phyloP scores from a whole-genome alignment of 2,888 invertebrate genomes.

The Lasioglossum calceatum region DNA sequence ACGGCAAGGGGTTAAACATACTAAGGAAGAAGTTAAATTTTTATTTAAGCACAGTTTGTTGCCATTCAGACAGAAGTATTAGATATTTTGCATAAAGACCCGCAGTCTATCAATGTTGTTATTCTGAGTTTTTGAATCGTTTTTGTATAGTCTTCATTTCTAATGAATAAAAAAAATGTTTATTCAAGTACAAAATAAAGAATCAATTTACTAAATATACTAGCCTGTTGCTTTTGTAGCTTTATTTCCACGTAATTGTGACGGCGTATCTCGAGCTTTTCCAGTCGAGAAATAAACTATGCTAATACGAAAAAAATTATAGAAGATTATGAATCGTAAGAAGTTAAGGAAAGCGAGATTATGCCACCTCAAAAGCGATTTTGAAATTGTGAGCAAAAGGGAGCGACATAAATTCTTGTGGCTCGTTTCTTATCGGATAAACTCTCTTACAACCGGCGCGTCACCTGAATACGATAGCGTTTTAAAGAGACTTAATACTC shows the following conservation, averaged over 20 bases:
- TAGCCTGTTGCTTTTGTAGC: no score
- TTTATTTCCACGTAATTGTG: background rate
- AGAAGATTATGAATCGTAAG: background rate
- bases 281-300: background rate
- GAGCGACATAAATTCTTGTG: constrained; percentile 24
- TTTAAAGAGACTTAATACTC: constrained; percentile 21
- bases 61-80: no score
- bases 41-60: no score
- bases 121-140: no score
- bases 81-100: no score
- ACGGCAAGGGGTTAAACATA: no score
- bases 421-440: constrained; percentile 40
- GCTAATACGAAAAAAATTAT: background rate
- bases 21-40: no score
- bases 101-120: no score
- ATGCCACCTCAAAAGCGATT: background rate
- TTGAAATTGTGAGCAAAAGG: constrained; percentile 11
- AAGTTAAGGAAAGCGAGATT: background rate
- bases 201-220: no score
- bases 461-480: constrained; percentile 31
- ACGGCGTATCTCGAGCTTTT: background rate
- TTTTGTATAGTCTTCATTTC: no score
- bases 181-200: no score
- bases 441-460: constrained; percentile 14
- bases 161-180: no score